phyloP scores from a whole-genome alignment of 2,113 vertebrate genomes.

The Notothenia coriiceps region DNA sequence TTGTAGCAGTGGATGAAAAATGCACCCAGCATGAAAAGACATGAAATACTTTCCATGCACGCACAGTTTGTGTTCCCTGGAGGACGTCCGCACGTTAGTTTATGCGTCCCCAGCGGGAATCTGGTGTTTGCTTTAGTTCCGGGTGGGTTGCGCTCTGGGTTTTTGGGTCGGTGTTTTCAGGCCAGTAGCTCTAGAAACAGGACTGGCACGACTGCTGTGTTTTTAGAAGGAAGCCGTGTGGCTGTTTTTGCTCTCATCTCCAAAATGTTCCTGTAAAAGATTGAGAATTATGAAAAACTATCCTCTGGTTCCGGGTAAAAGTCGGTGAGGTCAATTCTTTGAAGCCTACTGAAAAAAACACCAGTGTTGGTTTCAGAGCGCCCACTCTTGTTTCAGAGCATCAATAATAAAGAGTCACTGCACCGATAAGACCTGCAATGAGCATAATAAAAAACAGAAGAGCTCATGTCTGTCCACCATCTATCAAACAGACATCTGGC shows the following conservation, averaged over 20 bases:
- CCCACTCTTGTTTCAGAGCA: slow-evolving; percentile 60
- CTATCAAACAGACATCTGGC: slow-evolving; percentile 35
- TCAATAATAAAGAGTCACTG: slow-evolving; percentile 51
- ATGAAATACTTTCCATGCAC: slow-evolving; percentile 73
- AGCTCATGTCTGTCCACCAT: slow-evolving; percentile 10
- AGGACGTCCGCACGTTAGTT: slow-evolving; percentile 49
- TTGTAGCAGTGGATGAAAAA: slow-evolving; percentile 58
- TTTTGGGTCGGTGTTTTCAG: slow-evolving; percentile 52
- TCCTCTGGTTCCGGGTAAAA: slow-evolving; percentile 28
- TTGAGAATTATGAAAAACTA: slow-evolving; percentile 10
- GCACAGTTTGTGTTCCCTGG: slow-evolving; percentile 54
- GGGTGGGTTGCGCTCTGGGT: slow-evolving; percentile 52
- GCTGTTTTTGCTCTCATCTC: slow-evolving; percentile 19
- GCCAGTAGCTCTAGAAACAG: slow-evolving; percentile 31
- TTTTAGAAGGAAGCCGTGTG: slow-evolving; percentile 45
- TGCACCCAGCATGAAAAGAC: slow-evolving; percentile 56
- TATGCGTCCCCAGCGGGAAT: slow-evolving; percentile 53
- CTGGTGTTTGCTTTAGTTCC: slow-evolving; percentile 76
- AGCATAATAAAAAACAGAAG: slow-evolving; percentile 21
- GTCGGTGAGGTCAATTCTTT: slow-evolving; percentile 11
- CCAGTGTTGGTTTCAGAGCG: slow-evolving; percentile 48
- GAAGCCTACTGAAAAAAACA: slow-evolving; percentile 49
- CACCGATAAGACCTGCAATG: slow-evolving; percentile 13
- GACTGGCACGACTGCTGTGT: slow-evolving; percentile 21
- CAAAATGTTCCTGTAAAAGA: slow-evolving; percentile 15